Conservation (phyloP, 2,113 vertebrate genomes). For the Rana temporaria region DNA sequence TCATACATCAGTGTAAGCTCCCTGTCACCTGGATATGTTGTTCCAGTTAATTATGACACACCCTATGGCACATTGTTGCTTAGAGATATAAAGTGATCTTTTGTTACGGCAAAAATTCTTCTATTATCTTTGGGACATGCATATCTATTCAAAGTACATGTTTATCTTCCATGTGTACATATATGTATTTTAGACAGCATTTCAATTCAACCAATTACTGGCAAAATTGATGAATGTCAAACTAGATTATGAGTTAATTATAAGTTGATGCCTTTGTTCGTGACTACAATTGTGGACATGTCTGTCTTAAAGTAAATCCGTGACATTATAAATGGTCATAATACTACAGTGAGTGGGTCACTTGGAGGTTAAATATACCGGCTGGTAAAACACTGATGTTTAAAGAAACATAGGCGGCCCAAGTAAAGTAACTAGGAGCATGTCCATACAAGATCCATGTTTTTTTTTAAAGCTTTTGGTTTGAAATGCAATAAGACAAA, state of each 20-base stretch:
- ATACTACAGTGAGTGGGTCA: background rate
- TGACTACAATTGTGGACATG: background rate
- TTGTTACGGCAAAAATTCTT: slow-evolving; percentile 25
- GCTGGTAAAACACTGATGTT: background rate
- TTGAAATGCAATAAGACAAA: too few species aligned
- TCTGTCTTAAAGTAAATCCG: background rate
- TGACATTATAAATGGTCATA: background rate
- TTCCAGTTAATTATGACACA: slow-evolving; percentile 33
- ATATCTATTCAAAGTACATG: background rate
- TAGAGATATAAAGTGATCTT: slow-evolving; percentile 32
- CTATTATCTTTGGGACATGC: slow-evolving; percentile 4
- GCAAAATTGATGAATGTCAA: background rate
- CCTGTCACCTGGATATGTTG: slow-evolving; percentile 40
- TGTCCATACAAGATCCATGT: too few species aligned
- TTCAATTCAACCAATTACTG: background rate
- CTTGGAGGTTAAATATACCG: background rate
- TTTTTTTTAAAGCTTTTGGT: too few species aligned
- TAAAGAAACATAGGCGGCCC: background rate
- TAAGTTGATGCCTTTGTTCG: background rate
- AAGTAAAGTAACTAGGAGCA: too few species aligned
- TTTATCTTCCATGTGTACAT: slow-evolving; percentile 22
- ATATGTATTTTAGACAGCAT: background rate
- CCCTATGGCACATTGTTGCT: slow-evolving; percentile 25
- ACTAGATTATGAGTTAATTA: background rate
- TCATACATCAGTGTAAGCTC: slow-evolving; percentile 36